Percentiles rank a stretch among this genome's conserved stretches.
These are phyloP conservation scores for Leptopilina clavipes DNA, from an alignment of 1,140 invertebrate genomes.

Conservation along the genomic window DNA sequence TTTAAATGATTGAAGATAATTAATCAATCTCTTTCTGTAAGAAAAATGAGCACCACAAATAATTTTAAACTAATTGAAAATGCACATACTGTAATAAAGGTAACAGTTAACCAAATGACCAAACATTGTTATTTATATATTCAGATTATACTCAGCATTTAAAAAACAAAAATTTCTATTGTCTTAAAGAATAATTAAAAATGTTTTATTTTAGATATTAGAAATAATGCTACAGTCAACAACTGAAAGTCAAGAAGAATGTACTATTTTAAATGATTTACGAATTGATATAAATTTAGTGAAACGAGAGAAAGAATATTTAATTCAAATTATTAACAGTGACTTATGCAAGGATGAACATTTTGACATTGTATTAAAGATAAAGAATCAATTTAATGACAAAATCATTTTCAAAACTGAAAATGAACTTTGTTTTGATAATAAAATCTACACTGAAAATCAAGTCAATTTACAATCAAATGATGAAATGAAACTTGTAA, in stretches of 20 bases:
- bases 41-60: background rate
- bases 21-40: background rate
- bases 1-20: background rate
- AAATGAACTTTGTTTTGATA: background rate
- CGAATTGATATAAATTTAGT: conserved; percentile 3
- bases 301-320: conserved; percentile 14
- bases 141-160: too few species aligned
- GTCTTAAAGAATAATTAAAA: background rate
- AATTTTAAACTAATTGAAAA: background rate
- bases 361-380: background rate
- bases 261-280: background rate
- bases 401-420: conserved; percentile 37
- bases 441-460: background rate
- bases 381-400: conserved; percentile 40
- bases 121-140: too few species aligned
- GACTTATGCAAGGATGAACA: background rate
- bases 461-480: background rate
- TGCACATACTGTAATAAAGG: background rate
- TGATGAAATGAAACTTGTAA: background rate
- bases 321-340: background rate
- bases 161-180: too few species aligned
- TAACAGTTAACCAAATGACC: background rate
- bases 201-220: background rate
- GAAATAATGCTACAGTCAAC: background rate
- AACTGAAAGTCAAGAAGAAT: background rate